A percentile compares a stretch with the other conserved stretches of the same genome.
Evolutionary conservation across 2,888 invertebrate genomes (phyloP).

Genomic region (Coelopa pilipes): DNA sequence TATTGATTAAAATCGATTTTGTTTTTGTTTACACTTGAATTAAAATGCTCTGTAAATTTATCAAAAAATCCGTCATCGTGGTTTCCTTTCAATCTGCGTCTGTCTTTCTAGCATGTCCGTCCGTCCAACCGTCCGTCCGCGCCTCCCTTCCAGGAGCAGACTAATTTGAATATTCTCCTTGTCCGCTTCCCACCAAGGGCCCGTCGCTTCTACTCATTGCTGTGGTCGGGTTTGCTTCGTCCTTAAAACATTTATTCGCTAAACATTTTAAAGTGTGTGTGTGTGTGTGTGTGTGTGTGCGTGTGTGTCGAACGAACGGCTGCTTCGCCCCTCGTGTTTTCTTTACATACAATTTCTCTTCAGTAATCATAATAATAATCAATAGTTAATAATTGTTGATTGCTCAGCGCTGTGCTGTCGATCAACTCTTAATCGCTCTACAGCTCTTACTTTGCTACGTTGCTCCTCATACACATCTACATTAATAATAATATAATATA

Average conservation of each 20-base stretch:
- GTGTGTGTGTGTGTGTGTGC: no score
- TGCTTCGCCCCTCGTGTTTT: slow-evolving; percentile 13
- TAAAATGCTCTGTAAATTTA: slow-evolving; percentile 21
- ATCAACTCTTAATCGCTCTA: no score
- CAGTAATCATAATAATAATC: slow-evolving; percentile 16
- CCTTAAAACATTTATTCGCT: slow-evolving; percentile 27
- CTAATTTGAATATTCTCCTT: no score
- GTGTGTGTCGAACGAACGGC: no score
- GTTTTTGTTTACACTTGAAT: slow-evolving; percentile 42
- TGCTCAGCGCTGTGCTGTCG: neutral
- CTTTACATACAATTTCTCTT: slow-evolving; percentile 20
- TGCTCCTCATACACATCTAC: no score
- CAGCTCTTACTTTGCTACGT: no score
- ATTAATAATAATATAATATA: slow-evolving; percentile 24
- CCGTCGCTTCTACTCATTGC: no score
- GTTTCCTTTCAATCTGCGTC: no score
- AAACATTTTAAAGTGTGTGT: neutral
- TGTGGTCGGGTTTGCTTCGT: neutral
- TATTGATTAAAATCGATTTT: slow-evolving; percentile 26
- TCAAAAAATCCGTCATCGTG: slow-evolving; percentile 2
- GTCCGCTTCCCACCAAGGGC: no score
- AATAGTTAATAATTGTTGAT: neutral
- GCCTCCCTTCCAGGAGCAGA: no score
- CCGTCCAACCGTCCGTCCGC: no score
- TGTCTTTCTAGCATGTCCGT: no score